Base-by-base conservation (phyloP, 2,113 vertebrate species). In the Cheirogaleus medius region DNA sequence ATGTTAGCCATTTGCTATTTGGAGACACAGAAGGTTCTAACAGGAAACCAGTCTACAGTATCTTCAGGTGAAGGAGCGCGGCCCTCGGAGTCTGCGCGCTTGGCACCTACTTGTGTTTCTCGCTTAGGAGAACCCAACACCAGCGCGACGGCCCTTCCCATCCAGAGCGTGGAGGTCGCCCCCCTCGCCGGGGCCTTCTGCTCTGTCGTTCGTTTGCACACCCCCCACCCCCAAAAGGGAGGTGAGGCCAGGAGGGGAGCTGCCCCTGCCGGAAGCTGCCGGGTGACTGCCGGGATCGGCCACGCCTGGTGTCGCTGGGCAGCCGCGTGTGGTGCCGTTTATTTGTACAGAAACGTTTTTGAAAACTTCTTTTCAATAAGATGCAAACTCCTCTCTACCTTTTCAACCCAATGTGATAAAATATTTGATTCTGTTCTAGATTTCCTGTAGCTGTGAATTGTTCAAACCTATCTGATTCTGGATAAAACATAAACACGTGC, bases 361-460 rank as follows among this genome's bases (percentile, higher is more conserved):
- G 90, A 77, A 94, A 90, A 64, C 21, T 97, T 94, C 87, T 96
- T 96, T 93, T 95, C 92, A 47, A 66, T 88, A 95, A 97, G 58
- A 96, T 77, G 37, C 87, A 84, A 95, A 96, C 21, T 95, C 88
- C 94, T 96, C 77, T 78, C 68, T 86, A 95, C 87, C 39, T 93
- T 97, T 74, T 96, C 54, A 71, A 23, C 15, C 94, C 83, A 80
- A 54, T 80, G 34, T 92, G 94, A 93, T 97, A 97, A 95, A 94
- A 77, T 91, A 81, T 68, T 97, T 94, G 94, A 81, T 76, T 98
- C 96, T 98, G 96, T 98, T 97, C 82, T 98, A 98, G 97, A 97
- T 93, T 97, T 97, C 4, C 97, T 95, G 97, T 99, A 98, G 98
- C 97, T 98, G 98, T 98, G 98, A 96, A 95, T 91, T 96, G 95